Evolutionary conservation across 2,797 vertebrate genomes (phyloP).

Genomic region (Botia almorhae): DNA sequence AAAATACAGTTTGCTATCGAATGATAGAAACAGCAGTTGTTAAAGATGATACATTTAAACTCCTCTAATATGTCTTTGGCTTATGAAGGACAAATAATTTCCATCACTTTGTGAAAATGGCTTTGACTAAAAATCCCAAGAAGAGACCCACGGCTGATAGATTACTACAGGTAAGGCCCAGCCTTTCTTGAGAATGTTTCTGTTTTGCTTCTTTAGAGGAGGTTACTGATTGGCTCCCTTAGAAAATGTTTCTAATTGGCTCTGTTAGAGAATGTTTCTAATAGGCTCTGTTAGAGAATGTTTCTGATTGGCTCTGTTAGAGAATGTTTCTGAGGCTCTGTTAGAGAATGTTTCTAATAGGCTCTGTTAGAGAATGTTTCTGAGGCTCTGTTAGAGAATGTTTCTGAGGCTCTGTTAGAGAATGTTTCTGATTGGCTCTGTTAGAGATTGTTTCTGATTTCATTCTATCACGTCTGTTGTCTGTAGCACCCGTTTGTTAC

Average conservation of each 20-base stretch:
- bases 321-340: too few relatives aligned
- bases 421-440: not conserved
- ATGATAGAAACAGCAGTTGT: not conserved
- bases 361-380: not conserved
- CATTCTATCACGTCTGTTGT: slow-evolving; percentile 19
- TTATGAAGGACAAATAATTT: slow-evolving; percentile 92
- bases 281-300: not conserved
- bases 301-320: not conserved
- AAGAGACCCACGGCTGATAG: slow-evolving; percentile 96
- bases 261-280: not conserved
- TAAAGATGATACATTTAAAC: not conserved
- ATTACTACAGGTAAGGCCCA: slow-evolving; percentile 86
- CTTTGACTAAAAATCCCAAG: slow-evolving; percentile 96
- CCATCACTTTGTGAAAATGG: slow-evolving; percentile 97
- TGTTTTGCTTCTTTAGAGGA: not conserved
- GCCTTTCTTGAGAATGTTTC: not conserved
- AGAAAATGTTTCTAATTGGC: not conserved
- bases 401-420: not conserved
- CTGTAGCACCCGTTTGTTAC: slow-evolving; percentile 94
- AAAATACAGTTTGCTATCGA: not conserved
- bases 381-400: not conserved
- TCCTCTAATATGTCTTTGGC: slow-evolving; percentile 17
- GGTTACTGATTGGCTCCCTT: not conserved
- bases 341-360: too few relatives aligned
- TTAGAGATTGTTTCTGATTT: not conserved